Conservation (phyloP, 2,113 vertebrate species). For the Tor tambroides region DNA sequence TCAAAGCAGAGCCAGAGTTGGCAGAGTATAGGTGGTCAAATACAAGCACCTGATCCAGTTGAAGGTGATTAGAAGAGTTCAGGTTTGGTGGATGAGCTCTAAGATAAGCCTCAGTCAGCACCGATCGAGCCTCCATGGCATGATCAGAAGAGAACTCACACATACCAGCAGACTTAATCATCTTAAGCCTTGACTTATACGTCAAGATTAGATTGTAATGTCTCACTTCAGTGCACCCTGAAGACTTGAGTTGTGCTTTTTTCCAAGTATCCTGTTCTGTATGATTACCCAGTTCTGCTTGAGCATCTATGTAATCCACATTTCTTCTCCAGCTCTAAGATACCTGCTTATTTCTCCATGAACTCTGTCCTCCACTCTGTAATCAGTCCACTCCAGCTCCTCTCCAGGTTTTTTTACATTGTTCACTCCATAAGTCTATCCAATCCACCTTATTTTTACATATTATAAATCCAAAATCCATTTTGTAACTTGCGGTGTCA, state of each 20-base stretch:
- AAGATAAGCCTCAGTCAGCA: conserved; percentile 52
- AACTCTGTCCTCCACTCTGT: not conserved
- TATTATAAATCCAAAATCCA: too few relatives aligned
- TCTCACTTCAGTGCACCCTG: conserved; percentile 53
- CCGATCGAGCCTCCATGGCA: conserved; percentile 19
- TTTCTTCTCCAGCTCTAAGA: not conserved
- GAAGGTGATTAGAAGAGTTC: conserved; percentile 38
- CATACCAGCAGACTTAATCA: conserved; percentile 57
- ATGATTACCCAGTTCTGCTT: conserved; percentile 25
- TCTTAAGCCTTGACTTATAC: conserved; percentile 53
- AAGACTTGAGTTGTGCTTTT: conserved; percentile 54
- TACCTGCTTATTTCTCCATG: not conserved
- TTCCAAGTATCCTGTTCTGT: conserved; percentile 34
- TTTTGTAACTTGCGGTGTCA: too few relatives aligned
- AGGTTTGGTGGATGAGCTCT: conserved; percentile 46
- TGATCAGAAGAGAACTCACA: conserved; percentile 68
- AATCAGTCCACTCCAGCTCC: not conserved
- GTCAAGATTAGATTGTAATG: conserved; percentile 49
- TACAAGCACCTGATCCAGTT: conserved; percentile 20
- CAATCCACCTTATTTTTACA: not conserved
- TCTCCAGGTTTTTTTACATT: not conserved
- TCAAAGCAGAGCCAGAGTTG: not conserved
- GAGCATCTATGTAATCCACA: conserved; percentile 15
- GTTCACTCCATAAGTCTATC: not conserved
- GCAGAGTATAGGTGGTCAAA: conserved; percentile 1